These are phyloP conservation scores for Xestia rhomboidea DNA, from an alignment of 2,888 invertebrate species.

Conservation along the genomic window DNA sequence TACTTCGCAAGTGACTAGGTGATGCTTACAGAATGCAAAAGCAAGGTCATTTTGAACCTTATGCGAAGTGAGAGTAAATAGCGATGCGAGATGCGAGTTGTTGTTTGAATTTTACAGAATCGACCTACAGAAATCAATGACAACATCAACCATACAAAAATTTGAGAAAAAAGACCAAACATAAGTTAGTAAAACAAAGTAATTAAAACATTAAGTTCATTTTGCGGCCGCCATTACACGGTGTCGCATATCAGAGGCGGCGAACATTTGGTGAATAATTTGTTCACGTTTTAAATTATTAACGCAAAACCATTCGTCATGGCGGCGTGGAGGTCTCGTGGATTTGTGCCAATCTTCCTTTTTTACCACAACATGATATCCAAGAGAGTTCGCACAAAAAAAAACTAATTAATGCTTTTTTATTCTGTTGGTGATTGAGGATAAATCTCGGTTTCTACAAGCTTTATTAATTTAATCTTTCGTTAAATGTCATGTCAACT, in stretches of 20 bases:
- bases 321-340: conserved; percentile 63
- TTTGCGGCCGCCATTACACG: conserved; percentile 71
- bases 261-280: conserved; percentile 83
- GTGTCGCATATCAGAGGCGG: conserved; percentile 81
- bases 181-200: conserved; percentile 58
- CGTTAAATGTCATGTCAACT: conserved; percentile 30
- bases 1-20: too few relatives aligned
- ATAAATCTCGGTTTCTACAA: conserved; percentile 15
- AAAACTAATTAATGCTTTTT: conserved; percentile 31
- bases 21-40: too few relatives aligned
- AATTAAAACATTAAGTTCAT: conserved; percentile 56
- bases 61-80: too few relatives aligned
- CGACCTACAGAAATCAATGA: not conserved
- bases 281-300: conserved; percentile 83
- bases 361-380: conserved; percentile 28
- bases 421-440: not conserved
- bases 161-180: conserved; percentile 10
- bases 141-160: not conserved
- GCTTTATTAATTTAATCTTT: conserved; percentile 30
- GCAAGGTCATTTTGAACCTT: too few relatives aligned
- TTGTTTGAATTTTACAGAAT: too few relatives aligned
- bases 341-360: conserved; percentile 47
- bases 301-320: conserved; percentile 71
- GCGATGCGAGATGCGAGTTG: too few relatives aligned
- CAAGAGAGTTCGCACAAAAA: conserved; percentile 23